Evolutionary conservation across 2,888 invertebrate genomes (phyloP).

Genomic region (Ornithoptera alexandrae): DNA sequence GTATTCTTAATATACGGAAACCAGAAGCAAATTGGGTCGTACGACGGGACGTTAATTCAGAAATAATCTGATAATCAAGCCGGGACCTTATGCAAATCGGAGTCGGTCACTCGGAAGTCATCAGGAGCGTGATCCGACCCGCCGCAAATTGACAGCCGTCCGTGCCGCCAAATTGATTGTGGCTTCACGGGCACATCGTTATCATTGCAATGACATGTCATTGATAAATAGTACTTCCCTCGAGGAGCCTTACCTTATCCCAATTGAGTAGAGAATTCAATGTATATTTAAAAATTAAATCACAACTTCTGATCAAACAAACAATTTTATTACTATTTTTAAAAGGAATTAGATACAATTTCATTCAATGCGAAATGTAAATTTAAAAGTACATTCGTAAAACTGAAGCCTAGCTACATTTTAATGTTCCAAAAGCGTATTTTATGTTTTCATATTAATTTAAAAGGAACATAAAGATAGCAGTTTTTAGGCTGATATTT

Average conservation of each 20-base stretch:
- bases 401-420: too few relatives aligned
- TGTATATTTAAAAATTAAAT: background rate
- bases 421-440: too few relatives aligned
- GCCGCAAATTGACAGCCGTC: slow-evolving; percentile 66
- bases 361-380: too few relatives aligned
- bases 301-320: background rate
- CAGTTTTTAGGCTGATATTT: too few relatives aligned
- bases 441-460: too few relatives aligned
- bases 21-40: slow-evolving; percentile 69
- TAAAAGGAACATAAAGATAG: too few relatives aligned
- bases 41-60: slow-evolving; percentile 61
- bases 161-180: slow-evolving; percentile 67
- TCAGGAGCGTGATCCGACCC: slow-evolving; percentile 45
- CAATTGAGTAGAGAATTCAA: background rate
- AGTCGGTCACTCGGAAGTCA: slow-evolving; percentile 77
- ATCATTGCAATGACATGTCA: slow-evolving; percentile 39
- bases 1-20: slow-evolving; percentile 70
- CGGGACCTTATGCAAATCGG: slow-evolving; percentile 75
- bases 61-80: slow-evolving; percentile 75
- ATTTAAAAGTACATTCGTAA: too few relatives aligned
- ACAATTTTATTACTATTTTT: background rate
- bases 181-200: slow-evolving; percentile 52
- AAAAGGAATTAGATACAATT: too few relatives aligned
- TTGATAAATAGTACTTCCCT: slow-evolving; percentile 36
- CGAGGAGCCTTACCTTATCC: background rate